Evolutionary conservation across 2,113 vertebrate species (phyloP), one percentile per base, ranked within the genome.

Genomic region (Pelusios castaneus): DNA sequence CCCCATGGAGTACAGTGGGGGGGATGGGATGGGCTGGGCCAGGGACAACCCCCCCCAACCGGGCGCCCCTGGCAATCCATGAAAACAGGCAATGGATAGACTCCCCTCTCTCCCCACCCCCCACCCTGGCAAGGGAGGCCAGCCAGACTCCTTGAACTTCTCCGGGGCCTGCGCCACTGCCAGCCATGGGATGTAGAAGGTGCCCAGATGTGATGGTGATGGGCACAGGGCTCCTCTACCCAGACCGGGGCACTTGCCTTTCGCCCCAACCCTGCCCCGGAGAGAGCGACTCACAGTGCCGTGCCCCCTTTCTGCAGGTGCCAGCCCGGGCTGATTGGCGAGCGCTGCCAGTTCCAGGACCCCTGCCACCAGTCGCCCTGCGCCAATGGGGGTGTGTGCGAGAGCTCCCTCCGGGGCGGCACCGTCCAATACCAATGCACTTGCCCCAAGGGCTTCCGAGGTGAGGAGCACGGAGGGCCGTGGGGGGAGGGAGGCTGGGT

Each of bases 381-480:
- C 95, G 97, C 98, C 78, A 99, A 99, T 38, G 98, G 98, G 34
- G 98, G 98, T 1, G 98, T 98, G 45, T 99, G 99, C 94, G 98
- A 98, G 97, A 99, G 98, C 94, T 98, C 98, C 2, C 97, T 99
- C 93, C 95, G 97, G 88, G 98, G 97, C 5, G 97, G 97, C 31
- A 87, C 98, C 12, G 98, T 98, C 73, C 98, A 98, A 51, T 99
- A 98, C 97, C 98, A 98, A 88, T 99, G 99, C 84, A 98, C 98
- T 77, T 99, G 99, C 87, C 98, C 98, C 90, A 98, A 99, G 90
- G 99, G 99, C 63, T 99, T 99, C 97, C 98, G 98, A 99, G 99
- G 99, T 99, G 97, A 95, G 93, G 43, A 34, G 49, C 58, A 22
- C 25, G 41, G 91, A 87, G 54, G 34, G 47, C 6, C 10, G 47